Percentiles rank a stretch among this genome's conserved stretches.
These are phyloP conservation scores for Gnathonemus longibarbis DNA, from an alignment of 2,113 vertebrate genomes.

Conservation along the genomic window DNA sequence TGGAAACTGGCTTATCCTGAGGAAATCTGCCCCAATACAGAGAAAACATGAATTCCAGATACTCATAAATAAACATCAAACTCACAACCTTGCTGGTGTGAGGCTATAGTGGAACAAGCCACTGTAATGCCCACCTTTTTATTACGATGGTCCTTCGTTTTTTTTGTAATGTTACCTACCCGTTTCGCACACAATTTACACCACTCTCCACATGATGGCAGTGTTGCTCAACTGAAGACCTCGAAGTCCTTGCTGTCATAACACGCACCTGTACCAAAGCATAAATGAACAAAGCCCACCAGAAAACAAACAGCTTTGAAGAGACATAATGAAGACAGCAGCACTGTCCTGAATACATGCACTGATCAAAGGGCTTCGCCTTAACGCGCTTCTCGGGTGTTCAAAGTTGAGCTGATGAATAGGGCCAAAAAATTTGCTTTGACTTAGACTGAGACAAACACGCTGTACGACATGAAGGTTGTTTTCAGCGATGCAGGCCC, in stretches of 20 bases:
- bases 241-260: neutral
- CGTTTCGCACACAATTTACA: neutral
- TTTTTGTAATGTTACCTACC: neutral
- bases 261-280: neutral
- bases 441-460: slow-evolving; percentile 5
- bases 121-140: neutral
- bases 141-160: neutral
- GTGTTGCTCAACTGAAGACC: neutral
- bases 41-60: neutral
- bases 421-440: slow-evolving; percentile 3
- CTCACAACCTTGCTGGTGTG: neutral
- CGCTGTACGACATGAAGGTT: neutral
- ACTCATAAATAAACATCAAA: neutral
- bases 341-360: slow-evolving; percentile 7
- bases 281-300: neutral
- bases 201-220: neutral
- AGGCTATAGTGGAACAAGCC: neutral
- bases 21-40: neutral
- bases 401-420: neutral
- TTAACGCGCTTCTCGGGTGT: neutral
- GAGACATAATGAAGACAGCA: neutral
- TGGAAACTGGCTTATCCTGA: neutral
- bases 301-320: slow-evolving; percentile 14
- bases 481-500: neutral
- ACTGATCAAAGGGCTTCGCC: neutral